Percentiles rank a stretch among this genome's conserved stretches.
Evolutionary conservation across 2,797 vertebrate genomes (phyloP).

Genomic region (Potorous gilbertii): DNA sequence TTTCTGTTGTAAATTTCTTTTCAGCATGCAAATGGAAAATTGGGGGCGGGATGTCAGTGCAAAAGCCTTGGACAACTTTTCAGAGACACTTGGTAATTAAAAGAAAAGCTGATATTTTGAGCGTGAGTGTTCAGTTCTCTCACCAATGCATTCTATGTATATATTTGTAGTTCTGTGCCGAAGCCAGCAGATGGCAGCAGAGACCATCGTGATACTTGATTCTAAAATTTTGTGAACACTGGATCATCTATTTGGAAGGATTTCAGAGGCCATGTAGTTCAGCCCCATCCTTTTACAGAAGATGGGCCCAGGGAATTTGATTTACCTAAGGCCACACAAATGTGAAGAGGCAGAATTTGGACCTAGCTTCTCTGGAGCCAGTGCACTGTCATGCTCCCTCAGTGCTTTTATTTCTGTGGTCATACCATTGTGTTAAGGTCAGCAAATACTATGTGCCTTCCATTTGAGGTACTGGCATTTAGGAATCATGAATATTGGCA

Average conservation of each 20-base stretch:
- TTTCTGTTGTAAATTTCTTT: not conserved
- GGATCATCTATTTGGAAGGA: not conserved
- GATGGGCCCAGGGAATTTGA: not conserved
- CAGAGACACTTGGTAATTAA: not conserved
- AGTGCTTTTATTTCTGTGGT: not conserved
- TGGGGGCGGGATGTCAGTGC: not conserved
- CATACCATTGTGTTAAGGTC: not conserved
- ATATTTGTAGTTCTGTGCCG: conserved; percentile 42
- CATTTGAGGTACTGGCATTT: not conserved
- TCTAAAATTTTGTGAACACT: not conserved
- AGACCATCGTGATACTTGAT: not conserved
- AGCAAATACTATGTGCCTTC: not conserved
- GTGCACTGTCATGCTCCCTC: not conserved
- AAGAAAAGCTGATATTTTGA: not conserved
- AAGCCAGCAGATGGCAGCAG: conserved; percentile 59
- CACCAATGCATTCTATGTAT: not conserved
- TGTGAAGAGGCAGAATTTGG: not conserved
- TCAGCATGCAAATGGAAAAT: not conserved
- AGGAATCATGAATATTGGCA: not conserved
- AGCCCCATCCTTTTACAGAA: not conserved
- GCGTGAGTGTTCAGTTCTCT: not conserved
- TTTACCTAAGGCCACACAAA: not conserved
- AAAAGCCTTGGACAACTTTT: not conserved
- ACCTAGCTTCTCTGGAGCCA: not conserved
- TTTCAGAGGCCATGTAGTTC: not conserved